Base-by-base conservation (phyloP, 2,113 vertebrate species). In the Salvelinus fontinalis region DNA sequence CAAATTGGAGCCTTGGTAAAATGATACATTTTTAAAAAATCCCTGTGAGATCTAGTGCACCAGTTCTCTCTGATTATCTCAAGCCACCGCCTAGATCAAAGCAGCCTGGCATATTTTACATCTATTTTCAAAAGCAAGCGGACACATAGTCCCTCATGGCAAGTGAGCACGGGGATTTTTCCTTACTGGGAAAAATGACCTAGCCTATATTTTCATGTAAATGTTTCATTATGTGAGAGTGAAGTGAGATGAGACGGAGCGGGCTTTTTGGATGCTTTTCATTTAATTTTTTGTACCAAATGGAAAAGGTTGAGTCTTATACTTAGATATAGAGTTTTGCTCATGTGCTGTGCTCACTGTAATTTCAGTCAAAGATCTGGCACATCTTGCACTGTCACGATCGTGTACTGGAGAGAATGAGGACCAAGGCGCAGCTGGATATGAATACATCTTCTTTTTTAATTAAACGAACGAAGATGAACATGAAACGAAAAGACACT, bases 41-140 rank as follows among this genome's bases (percentile, higher is more conserved):
- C 80, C 67, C 72, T 65, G 57, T 4, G 48, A 84, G 84, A 81
- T 84, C 70, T 59, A 49, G 54, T 57, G 67, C 65, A 75, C 75
- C 68, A 51, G 83, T 79, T 81, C 75, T 20, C 60, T 71, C 78
- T 76, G 77, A 81, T 88, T 82, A 81, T 88, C 83, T 73, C 68
- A 74, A 57, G 85, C 84, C 77, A 81, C 71, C 69, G 34, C 73
- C 22, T 4, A 75, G 78, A 89, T 89, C 85, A 85, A 81, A 89
- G 80, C 49, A 6, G 77, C 34, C 49, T 44, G 29, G 68, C 71
- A 44, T 68, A 49, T 84, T 88, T 88, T 77, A 72, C 78, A 83
- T 81, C 73, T 78, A 72, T 48, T 51, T 79, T 27, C n/a, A 64
- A 60, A 68, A 34, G n/a, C 24, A 82, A 69, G 24, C 14, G 13